Base-by-base conservation (phyloP, 2,113 vertebrate genomes). In the Gobio gobio region DNA sequence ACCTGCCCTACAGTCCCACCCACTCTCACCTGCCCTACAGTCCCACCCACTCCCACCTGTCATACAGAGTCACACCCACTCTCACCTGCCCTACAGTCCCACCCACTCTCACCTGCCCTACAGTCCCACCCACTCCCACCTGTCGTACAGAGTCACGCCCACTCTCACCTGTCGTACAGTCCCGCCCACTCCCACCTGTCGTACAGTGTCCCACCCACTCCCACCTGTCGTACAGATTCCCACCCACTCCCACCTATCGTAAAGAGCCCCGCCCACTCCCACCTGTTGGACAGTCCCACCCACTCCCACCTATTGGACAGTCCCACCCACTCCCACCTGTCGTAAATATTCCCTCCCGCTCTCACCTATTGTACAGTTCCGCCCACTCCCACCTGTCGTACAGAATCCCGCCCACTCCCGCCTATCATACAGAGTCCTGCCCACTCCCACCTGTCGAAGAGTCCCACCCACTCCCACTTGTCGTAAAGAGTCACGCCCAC, bases 71-170 rank as follows among this genome's bases (percentile, higher is more conserved):
- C 26, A 4, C 14, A 0, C 51, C 51, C 51, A 78, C 18, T 78
- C 26, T 43, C 54, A 78, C 63, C 45, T 16, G 22, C 36, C 61
- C 36, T 49, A 2, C 18, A 76, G 16, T n/a, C 68, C 40, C 56
- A 29, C 45, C 79, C 33, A 36, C 43, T n/a, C 83, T 89, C 89
- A 98, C 98, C 97, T 99, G 98, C 92, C 58, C 0, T 1, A 59
- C 51, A 54, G 16, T 29, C 29, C 29, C 29, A 2, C 56, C 18
- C 16, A 58, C 56, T 58, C 56, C 6, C 3, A 58, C 56, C 22
- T 12, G 59, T 12, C n/a, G 22, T 0, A 59, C 8, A 59, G 22
- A 59, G 7, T 59, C 22, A 22, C 22, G 20, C 49, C 14, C 54
- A 4, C 2, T 59, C 20, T 2, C 56, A 58, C 56, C 20, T 58